Base-by-base conservation (phyloP, 2,888 invertebrate species). In the Cylloceria caligata region DNA sequence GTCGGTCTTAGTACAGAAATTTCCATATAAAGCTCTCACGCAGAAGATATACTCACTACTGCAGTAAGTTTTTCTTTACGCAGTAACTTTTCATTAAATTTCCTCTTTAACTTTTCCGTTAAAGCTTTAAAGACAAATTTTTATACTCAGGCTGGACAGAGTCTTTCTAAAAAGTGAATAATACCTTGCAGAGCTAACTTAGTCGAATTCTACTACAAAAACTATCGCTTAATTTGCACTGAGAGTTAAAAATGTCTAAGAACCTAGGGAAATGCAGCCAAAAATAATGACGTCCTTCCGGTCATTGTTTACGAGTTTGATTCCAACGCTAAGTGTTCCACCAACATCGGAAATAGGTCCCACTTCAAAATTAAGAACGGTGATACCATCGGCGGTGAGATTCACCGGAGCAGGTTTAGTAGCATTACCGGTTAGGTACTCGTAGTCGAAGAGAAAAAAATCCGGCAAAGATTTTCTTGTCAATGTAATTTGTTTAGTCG, bases 401-500 rank as follows among this genome's bases (percentile, higher is more conserved):
- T 97, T 96, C 27, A 97, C 91, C 3, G 95, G 91, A 69, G 95
- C 94, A 0, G 96, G 95, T 3, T 95, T 94, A 30, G 95, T 95
- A 11, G 95, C 95, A 69, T 94, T 94, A n/a, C 94, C 94, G 0
- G 95, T 94, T 1, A 96, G 94, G 64, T 96, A 93, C 83, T 96
- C 96, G 91, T 95, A 97, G 77, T 96, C 96, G 89, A 96, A 97
- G 60, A 95, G 94, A 90, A 97, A 97, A 89, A 96, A 97, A 80
- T 96, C 95, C 3, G 96, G 94, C 90, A 95, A 95, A 6, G 96
- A 95, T 87, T 96, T 95, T 34, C 95, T 93, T 52, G 94, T 88
- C 21, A 95, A 86, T 0, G 83, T 93, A 86, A 91, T 92, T 89
- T 85, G 91, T 89, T 83, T 93, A 86, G 90, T 90, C 90, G 49